Evolutionary conservation across 2,113 vertebrate species (phyloP).

Genomic region (Lasiurus borealis): DNA sequence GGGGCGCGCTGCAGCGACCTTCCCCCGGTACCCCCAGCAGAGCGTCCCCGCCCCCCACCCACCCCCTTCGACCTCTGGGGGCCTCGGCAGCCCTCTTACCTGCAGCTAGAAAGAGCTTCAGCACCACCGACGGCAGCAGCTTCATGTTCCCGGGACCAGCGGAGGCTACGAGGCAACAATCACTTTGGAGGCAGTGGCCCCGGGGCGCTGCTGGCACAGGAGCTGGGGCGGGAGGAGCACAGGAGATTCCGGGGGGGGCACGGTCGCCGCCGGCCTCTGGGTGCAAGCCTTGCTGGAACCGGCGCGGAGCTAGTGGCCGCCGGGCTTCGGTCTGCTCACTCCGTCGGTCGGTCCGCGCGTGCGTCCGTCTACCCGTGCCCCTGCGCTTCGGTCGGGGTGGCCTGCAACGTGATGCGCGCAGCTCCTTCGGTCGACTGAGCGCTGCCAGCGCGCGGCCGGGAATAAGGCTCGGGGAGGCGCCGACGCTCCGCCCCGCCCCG

Average conservation of each 20-base stretch:
- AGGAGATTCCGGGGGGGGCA: constrained; percentile 19
- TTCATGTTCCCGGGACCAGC: constrained; percentile 75
- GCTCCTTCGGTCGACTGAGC: constrained; percentile 64
- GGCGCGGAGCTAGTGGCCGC: not conserved
- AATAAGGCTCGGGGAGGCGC: constrained; percentile 56
- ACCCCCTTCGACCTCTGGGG: constrained; percentile 27
- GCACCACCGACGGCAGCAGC: constrained; percentile 76
- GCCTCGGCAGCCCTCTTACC: constrained; percentile 74
- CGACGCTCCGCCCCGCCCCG: constrained; percentile 65
- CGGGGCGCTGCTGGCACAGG: constrained; percentile 42
- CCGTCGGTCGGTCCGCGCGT: not conserved
- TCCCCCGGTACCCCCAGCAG: not conserved
- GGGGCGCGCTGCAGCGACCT: constrained; percentile 25
- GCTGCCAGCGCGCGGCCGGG: constrained; percentile 55
- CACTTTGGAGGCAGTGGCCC: constrained; percentile 72
- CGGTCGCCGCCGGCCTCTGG: not conserved
- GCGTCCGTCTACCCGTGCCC: not conserved
- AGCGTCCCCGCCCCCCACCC: constrained; percentile 51
- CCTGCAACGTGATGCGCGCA: not conserved
- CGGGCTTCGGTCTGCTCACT: not conserved
- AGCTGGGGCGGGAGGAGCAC: constrained; percentile 11
- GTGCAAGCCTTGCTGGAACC: constrained; percentile 46
- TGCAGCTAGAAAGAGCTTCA: constrained; percentile 84
- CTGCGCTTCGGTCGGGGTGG: not conserved
- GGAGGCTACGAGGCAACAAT: constrained; percentile 43